These are phyloP conservation scores for Ruditapes philippinarum DNA, from an alignment of 1,140 invertebrate species.

Conservation along the genomic window DNA sequence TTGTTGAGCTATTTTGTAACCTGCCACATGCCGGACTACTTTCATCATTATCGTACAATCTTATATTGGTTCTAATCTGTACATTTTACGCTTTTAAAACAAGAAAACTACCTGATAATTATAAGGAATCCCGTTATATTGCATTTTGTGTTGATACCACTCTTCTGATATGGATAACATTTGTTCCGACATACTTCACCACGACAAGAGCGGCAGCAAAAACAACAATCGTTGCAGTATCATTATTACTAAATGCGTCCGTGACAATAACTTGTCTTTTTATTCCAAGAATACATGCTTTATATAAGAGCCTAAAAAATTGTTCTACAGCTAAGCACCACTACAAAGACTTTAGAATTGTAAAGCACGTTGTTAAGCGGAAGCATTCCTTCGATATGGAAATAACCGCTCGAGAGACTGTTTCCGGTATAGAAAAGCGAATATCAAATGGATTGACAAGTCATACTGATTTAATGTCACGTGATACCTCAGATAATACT, in stretches of 20 bases:
- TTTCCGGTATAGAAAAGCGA: not conserved
- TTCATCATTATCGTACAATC: constrained; percentile 92
- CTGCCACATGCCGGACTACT: constrained; percentile 72
- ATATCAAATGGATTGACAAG: constrained; percentile 1
- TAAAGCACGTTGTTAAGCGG: constrained; percentile 58
- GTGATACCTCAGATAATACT: not conserved
- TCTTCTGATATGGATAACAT: constrained; percentile 80
- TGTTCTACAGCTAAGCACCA: not conserved
- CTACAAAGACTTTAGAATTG: constrained; percentile 64
- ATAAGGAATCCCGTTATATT: constrained; percentile 83
- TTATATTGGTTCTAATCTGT: constrained; percentile 94
- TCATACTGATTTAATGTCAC: not conserved
- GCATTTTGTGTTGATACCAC: constrained; percentile 82
- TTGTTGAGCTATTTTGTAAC: constrained; percentile 76
- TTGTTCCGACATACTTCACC: constrained; percentile 81
- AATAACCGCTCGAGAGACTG: not conserved
- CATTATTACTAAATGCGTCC: constrained; percentile 76
- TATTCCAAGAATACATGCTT: constrained; percentile 76
- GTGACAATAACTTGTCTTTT: constrained; percentile 78
- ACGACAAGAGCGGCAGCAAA: constrained; percentile 70
- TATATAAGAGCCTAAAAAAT: constrained; percentile 30
- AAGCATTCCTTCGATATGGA: constrained; percentile 37
- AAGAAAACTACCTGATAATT: constrained; percentile 82
- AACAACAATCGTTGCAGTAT: constrained; percentile 70
- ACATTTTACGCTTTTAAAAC: constrained; percentile 95